Evolutionary conservation across 2,797 vertebrate genomes (phyloP).

Genomic region (Coregonus suidteri): DNA sequence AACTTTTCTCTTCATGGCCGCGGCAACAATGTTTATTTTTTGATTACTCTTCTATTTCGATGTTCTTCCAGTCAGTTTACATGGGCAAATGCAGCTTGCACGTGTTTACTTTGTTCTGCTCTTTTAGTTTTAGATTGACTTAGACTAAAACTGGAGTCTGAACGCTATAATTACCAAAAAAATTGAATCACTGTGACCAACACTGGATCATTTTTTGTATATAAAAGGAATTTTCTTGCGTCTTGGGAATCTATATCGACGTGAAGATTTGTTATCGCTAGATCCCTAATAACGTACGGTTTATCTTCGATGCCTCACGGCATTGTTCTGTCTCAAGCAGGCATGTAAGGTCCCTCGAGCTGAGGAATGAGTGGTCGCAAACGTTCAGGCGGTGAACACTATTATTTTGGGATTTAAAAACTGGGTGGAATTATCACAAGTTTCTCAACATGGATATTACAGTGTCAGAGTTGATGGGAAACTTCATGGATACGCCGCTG

Average conservation of each 20-base stretch:
- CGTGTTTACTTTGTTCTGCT: neutral
- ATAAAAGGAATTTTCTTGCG: neutral
- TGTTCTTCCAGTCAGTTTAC: neutral
- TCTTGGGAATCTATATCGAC: neutral
- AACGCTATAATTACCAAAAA: neutral
- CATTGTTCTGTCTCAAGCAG: constrained; percentile 12
- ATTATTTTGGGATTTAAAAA: neutral
- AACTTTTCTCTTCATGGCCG: neutral
- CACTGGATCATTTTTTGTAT: neutral
- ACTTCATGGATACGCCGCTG: constrained; percentile 15
- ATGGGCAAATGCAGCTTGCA: neutral
- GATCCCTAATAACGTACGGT: constrained; percentile 5
- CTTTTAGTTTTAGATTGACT: neutral
- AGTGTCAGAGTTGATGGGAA: constrained; percentile 16
- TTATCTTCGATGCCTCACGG: constrained; percentile 1
- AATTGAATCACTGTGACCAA: neutral
- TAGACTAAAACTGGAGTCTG: neutral
- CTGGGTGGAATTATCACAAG: neutral
- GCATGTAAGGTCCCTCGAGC: neutral
- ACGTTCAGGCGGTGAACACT: neutral
- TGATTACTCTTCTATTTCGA: neutral
- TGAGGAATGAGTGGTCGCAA: constrained; percentile 1
- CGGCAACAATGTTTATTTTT: neutral
- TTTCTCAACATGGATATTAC: constrained; percentile 10
- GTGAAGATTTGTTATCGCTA: neutral